These are phyloP conservation scores for Dermatemys mawii DNA, from an alignment of 2,113 vertebrate species.

Conservation along the genomic window DNA sequence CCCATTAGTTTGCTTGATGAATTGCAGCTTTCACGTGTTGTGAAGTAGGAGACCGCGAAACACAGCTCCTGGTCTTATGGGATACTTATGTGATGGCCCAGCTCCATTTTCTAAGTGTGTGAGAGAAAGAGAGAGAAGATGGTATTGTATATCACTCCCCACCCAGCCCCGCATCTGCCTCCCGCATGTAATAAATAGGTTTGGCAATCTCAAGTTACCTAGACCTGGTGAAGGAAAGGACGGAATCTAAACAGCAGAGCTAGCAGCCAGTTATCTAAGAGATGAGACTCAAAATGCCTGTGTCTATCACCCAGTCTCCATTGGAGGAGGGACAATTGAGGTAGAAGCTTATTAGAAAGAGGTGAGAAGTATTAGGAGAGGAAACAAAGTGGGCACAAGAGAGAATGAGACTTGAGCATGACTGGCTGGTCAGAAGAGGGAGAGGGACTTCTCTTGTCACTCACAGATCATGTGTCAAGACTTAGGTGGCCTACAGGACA, in stretches of 20 bases:
- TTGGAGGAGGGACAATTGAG: neutral
- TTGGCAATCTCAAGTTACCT: neutral
- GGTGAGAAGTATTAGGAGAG: neutral
- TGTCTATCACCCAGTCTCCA: neutral
- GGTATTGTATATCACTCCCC: rapidly evolving
- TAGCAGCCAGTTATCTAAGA: neutral
- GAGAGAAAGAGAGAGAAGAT: neutral
- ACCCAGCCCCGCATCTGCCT: neutral
- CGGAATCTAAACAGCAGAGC: neutral
- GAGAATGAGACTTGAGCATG: neutral
- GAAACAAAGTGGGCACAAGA: neutral
- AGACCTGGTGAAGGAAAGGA: rapidly evolving
- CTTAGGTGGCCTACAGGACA: rapidly evolving
- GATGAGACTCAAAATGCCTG: neutral
- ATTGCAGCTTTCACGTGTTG: no score
- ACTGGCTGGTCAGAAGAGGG: neutral
- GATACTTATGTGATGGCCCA: neutral
- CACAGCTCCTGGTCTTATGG: neutral
- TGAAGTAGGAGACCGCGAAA: no score
- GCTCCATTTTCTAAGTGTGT: neutral
- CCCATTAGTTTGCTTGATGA: no score
- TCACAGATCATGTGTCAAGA: neutral
- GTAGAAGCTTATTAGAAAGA: neutral
- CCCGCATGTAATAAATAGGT: rapidly evolving
- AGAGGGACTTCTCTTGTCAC: neutral